Conservation (phyloP, 2,113 vertebrate genomes). For the Clarias gariepinus region DNA sequence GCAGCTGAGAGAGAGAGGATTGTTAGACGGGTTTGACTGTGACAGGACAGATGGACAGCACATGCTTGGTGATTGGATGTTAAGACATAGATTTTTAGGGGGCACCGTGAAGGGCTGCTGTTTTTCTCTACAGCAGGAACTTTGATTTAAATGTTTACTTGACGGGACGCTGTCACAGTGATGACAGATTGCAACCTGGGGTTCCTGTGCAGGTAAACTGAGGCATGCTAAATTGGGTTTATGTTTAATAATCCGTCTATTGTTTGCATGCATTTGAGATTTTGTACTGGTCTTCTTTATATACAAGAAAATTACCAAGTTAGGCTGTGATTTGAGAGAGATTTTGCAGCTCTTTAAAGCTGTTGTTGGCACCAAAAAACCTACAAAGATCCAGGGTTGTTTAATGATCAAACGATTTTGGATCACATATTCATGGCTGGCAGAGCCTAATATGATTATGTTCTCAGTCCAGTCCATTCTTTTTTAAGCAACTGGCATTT, state of each 20-base stretch:
- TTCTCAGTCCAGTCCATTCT: background rate
- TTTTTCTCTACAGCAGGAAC: background rate
- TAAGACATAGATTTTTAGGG: background rate
- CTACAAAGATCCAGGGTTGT: background rate
- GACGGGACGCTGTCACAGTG: background rate
- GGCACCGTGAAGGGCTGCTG: background rate
- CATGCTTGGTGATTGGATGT: background rate
- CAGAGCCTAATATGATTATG: background rate
- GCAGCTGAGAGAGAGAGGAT: background rate
- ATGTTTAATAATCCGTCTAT: background rate
- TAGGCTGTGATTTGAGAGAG: background rate
- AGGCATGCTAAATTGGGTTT: background rate
- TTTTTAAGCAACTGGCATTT: background rate
- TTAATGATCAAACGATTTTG: background rate
- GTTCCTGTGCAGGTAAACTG: background rate
- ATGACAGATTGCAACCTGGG: background rate
- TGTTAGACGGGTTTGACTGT: slow-evolving; percentile 19
- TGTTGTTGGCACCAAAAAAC: background rate
- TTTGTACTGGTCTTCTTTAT: background rate
- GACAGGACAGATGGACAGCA: background rate
- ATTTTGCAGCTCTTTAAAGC: background rate
- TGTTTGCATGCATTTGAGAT: background rate
- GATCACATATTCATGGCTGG: background rate
- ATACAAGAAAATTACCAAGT: background rate
- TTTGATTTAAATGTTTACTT: background rate